These are phyloP conservation scores for Verasper variegatus DNA, from an alignment of 2,113 vertebrate genomes.

Conservation along the genomic window DNA sequence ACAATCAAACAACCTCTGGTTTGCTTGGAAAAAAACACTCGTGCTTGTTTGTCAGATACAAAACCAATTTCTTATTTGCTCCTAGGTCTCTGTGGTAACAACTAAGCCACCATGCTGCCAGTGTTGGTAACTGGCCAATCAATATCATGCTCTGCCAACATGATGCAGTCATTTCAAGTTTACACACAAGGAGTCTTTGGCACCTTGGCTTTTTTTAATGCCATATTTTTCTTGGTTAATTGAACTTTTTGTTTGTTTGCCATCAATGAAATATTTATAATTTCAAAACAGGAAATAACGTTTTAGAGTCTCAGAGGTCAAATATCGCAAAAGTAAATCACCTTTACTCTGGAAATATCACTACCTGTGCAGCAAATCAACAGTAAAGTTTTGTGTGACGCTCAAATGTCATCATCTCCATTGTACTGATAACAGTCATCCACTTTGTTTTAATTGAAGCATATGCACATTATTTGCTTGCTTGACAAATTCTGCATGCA, in stretches of 20 bases:
- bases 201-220: neutral
- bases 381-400: neutral
- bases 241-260: neutral
- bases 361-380: neutral
- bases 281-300: neutral
- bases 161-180: slow-evolving; percentile 4
- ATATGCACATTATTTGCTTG: slow-evolving; percentile 2
- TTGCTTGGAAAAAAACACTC: neutral
- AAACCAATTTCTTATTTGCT: neutral
- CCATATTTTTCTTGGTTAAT: neutral
- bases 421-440: too few species aligned
- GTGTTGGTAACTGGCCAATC: slow-evolving; percentile 41
- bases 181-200: neutral
- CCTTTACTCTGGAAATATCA: neutral
- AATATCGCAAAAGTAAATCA: neutral
- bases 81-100: slow-evolving; percentile 30
- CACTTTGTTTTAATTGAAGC: neutral
- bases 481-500: neutral
- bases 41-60: slow-evolving; percentile 7
- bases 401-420: neutral
- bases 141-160: slow-evolving; percentile 23
- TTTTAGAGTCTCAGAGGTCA: neutral
- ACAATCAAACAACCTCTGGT: slow-evolving; percentile 5
- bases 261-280: neutral
- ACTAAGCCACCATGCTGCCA: neutral